phyloP scores from a whole-genome alignment of 1,140 invertebrate species.

The Neodiprion virginianus region DNA sequence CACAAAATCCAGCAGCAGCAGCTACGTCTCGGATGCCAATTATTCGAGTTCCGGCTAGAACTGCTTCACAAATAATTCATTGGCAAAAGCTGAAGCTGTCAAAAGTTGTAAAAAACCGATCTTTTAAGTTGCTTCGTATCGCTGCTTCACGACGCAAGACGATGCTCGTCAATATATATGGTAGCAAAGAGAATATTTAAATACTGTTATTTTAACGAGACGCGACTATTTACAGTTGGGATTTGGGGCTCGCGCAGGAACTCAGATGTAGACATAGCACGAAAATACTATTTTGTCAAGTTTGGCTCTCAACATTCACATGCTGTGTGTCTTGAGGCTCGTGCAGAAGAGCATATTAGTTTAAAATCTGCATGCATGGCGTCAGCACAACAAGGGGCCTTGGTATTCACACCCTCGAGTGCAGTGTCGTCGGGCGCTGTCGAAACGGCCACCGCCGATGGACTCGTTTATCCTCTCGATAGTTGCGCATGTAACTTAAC shows the following conservation, averaged over 20 bases:
- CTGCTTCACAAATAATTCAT: no score
- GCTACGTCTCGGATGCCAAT: no score
- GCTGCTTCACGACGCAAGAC: not conserved
- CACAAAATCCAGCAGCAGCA: no score
- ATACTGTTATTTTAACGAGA: slow-evolving; percentile 40
- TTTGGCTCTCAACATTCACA: not conserved
- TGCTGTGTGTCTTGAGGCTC: not conserved
- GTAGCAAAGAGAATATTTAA: slow-evolving; percentile 27
- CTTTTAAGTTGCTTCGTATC: slow-evolving; percentile 40
- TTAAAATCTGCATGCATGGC: not conserved
- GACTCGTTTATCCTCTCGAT: no score
- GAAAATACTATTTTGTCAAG: slow-evolving; percentile 15
- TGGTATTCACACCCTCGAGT: not conserved
- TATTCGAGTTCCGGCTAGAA: no score
- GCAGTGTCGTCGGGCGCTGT: not conserved
- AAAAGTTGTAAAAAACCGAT: not conserved
- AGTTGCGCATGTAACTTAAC: no score
- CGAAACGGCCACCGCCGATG: not conserved
- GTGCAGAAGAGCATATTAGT: not conserved
- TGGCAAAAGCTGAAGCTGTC: no score
- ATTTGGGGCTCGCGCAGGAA: slow-evolving; percentile 11
- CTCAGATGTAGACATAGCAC: not conserved
- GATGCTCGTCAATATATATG: no score
- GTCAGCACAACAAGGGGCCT: not conserved
- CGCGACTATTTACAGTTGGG: slow-evolving; percentile 35